phyloP scores from a whole-genome alignment of 2,888 invertebrate species.

The Stenurella melanura region DNA sequence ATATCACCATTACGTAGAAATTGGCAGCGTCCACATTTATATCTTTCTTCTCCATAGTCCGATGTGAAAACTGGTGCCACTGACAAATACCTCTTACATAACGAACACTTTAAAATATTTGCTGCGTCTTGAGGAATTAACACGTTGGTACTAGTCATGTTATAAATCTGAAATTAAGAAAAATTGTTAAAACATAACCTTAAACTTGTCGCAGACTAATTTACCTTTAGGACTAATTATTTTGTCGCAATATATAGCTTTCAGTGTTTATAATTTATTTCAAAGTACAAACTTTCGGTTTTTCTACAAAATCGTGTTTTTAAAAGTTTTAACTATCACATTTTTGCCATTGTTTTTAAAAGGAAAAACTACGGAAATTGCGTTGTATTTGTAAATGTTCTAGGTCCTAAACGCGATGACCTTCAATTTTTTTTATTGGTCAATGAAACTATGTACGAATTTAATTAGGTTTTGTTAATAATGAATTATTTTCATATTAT shows the following conservation, averaged over 20 bases:
- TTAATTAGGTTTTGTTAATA: no score
- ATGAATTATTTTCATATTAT: no score
- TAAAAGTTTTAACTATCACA: no score
- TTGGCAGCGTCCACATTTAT: slow-evolving; percentile 47
- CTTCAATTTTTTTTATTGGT: no score
- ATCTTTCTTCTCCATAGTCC: slow-evolving; percentile 36
- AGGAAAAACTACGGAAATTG: no score
- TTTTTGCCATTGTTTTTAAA: no score
- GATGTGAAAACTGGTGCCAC: slow-evolving; percentile 46
- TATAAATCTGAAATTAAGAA: not conserved
- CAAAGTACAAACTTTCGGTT: no score
- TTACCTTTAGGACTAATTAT: not conserved
- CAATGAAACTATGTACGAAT: no score
- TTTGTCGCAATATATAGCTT: not conserved
- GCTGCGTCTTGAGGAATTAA: slow-evolving; percentile 4
- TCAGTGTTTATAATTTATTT: no score
- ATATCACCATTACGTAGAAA: not conserved
- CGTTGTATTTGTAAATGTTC: no score
- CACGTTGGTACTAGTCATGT: not conserved
- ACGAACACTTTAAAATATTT: slow-evolving; percentile 43
- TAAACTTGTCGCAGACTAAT: not conserved
- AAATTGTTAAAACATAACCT: not conserved
- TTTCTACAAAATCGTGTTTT: no score
- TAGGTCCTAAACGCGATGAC: no score
- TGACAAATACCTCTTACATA: slow-evolving; percentile 47